These are phyloP conservation scores for Herpetotheres cachinnans DNA, from an alignment of 2,113 vertebrate species.

Conservation along the genomic window DNA sequence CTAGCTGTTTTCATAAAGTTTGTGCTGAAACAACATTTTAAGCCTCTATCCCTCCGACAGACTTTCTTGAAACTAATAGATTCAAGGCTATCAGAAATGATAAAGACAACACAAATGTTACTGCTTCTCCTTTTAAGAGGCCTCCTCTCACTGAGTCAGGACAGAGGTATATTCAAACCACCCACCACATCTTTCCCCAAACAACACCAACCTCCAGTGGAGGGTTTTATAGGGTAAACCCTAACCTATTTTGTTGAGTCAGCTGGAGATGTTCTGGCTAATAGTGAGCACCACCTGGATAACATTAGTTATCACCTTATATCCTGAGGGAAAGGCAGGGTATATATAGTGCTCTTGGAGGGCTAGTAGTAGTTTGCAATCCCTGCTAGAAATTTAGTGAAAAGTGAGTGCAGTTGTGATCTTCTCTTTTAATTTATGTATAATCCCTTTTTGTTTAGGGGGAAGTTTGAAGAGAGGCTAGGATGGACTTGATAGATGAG, in stretches of 20 bases:
- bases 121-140: rapidly evolving
- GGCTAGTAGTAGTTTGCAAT: rapidly evolving
- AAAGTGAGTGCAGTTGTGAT: rapidly evolving
- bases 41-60: rapidly evolving
- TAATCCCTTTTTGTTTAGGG: rapidly evolving
- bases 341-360: not conserved
- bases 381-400: rapidly evolving
- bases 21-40: not conserved
- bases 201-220: rapidly evolving
- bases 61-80: not conserved
- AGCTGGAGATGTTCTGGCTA: not conserved
- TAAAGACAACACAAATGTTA: rapidly evolving
- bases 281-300: not conserved
- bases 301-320: not conserved
- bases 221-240: not conserved
- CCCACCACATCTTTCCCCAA: not conserved
- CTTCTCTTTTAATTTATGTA: rapidly evolving
- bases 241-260: not conserved
- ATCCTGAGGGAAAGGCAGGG: not conserved
- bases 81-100: not conserved
- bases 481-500: not conserved
- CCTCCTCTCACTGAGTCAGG: rapidly evolving
- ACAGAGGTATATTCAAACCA: rapidly evolving
- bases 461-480: rapidly evolving
- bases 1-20: not conserved